Percentiles rank a stretch among this genome's conserved stretches.
These are phyloP conservation scores for Leptobrachium leishanense DNA, from an alignment of 2,113 vertebrate species.

Conservation along the genomic window DNA sequence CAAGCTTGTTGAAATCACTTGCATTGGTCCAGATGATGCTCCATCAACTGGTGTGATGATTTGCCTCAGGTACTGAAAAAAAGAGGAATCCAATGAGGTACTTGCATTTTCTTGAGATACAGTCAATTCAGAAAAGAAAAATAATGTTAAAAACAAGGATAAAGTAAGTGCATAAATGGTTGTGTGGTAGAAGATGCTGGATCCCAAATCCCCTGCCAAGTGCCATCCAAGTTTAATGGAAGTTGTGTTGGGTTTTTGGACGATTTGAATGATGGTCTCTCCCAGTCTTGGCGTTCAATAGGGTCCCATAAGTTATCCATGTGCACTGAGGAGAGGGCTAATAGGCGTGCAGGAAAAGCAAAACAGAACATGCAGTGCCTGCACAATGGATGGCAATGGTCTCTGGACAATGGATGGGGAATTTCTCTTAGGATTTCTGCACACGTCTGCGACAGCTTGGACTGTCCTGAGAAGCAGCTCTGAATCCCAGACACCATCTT, in stretches of 20 bases:
- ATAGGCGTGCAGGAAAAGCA: constrained; percentile 51
- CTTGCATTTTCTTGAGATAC: too few relatives aligned
- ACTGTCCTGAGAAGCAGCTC: constrained; percentile 51
- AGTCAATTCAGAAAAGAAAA: background rate
- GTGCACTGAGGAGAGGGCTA: constrained; percentile 20
- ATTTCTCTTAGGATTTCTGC: constrained; percentile 59
- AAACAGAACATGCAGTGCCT: constrained; percentile 53
- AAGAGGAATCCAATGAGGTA: too few relatives aligned
- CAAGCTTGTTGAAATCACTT: background rate
- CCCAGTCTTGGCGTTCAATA: constrained; percentile 39
- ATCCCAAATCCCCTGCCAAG: background rate
- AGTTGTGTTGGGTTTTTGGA: background rate
- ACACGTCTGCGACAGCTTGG: constrained; percentile 54
- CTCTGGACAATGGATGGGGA: constrained; percentile 57
- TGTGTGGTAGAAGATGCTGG: background rate
- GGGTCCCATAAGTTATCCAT: constrained; percentile 39
- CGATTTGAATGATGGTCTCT: background rate
- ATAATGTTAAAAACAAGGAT: background rate
- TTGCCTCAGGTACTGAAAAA: too few relatives aligned
- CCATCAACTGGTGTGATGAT: background rate
- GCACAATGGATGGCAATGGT: constrained; percentile 61
- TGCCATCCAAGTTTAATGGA: background rate
- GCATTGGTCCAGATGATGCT: background rate
- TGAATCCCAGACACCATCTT: constrained; percentile 59
- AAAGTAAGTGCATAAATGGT: background rate